phyloP scores from a whole-genome alignment of 2,113 vertebrate species.

The Oryctolagus cuniculus region DNA sequence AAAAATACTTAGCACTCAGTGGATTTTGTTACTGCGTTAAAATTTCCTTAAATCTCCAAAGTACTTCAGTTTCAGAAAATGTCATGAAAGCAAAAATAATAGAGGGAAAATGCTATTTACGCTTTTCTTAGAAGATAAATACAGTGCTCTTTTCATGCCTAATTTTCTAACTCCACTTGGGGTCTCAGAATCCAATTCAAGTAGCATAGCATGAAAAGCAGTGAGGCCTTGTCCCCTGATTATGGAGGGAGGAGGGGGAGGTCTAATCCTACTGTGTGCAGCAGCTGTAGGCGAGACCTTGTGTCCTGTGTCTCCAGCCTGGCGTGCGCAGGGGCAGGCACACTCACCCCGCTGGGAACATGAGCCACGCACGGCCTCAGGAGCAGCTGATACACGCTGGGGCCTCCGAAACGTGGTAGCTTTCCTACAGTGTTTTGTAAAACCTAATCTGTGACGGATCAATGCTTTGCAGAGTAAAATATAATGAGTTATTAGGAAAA shows the following conservation, averaged over 20 bases:
- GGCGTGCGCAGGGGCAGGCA: background rate
- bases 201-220: constrained; percentile 29
- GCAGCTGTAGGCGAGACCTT: constrained; percentile 41
- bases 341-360: background rate
- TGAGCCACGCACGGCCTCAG: background rate
- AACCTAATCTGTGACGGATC: background rate
- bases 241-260: constrained; percentile 36
- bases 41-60: constrained; percentile 45
- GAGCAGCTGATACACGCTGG: background rate
- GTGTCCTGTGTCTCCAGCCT: constrained; percentile 9
- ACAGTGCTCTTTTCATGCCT: background rate
- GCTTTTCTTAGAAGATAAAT: constrained; percentile 35
- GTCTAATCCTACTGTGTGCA: background rate
- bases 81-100: constrained; percentile 13
- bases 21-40: background rate
- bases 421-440: background rate
- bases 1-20: background rate
- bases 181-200: constrained; percentile 65
- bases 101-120: background rate
- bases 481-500: constrained; percentile 14
- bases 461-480: constrained; percentile 37
- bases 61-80: constrained; percentile 40
- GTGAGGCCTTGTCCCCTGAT: background rate
- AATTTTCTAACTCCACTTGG: constrained; percentile 14
- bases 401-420: background rate